Percentiles rank a stretch among this genome's conserved stretches.
phyloP scores from a whole-genome alignment of 2,797 vertebrate species.

The Peromyscus eremicus region DNA sequence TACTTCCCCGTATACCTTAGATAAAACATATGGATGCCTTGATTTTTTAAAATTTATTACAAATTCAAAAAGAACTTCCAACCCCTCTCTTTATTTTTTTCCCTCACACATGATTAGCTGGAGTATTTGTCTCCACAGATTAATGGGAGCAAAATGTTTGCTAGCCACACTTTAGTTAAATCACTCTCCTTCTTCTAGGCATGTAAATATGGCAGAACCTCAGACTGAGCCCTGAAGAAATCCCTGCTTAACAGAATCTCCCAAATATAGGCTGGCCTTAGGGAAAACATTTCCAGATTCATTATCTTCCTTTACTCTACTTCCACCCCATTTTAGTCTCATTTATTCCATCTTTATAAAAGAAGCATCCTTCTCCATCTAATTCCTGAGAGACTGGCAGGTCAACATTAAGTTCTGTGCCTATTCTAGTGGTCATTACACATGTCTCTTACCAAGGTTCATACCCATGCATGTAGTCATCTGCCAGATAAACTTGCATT shows the following conservation, averaged over 20 bases:
- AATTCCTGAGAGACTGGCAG: background rate
- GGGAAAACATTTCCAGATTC: background rate
- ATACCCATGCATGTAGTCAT: background rate
- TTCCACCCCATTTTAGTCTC: background rate
- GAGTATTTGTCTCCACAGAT: background rate
- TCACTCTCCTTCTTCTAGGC: background rate
- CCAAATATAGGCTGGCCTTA: background rate
- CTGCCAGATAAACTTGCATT: background rate
- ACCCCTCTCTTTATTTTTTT: background rate
- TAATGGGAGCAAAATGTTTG: background rate
- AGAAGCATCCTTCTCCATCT: background rate
- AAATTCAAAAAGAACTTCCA: background rate
- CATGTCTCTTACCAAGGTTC: rapidly evolving
- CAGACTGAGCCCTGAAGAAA: background rate
- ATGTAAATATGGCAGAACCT: background rate
- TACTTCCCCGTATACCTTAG: background rate
- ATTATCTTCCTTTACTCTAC: background rate
- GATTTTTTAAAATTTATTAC: background rate
- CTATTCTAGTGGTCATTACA: background rate
- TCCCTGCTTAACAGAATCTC: background rate
- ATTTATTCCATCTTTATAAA: background rate
- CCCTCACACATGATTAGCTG: background rate
- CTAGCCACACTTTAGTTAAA: background rate
- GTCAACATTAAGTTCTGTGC: background rate
- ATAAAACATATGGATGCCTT: background rate